Base-by-base conservation (phyloP, 2,797 vertebrate genomes). In the Halcyon badia region DNA sequence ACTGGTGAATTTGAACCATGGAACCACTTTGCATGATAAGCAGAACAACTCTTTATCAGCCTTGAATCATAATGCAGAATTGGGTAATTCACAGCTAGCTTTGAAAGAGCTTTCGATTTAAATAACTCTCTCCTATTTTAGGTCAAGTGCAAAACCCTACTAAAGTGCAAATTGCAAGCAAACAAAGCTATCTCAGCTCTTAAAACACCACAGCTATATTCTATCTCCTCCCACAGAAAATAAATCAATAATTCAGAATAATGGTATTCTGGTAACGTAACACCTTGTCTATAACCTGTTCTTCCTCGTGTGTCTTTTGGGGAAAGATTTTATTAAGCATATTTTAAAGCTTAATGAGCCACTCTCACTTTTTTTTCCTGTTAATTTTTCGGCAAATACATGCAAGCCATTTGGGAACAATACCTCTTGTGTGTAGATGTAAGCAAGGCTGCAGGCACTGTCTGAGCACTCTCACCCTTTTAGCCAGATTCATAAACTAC, bases 401-500 rank as follows among this genome's bases (percentile, higher is more conserved):
- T 24, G 11, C 64, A 77, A 92, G 31, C 14, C 35, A 54, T 64
- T 92, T 69, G 84, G 84, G 89, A 92, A 86, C 7, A 83, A 31
- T 28, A 75, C 16, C 8, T 31, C 49, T 80, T 57, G 9, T 48
- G 61, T 69, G 60, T 30, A 75, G 68, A 56, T 19, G 56, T 70
- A 76, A 91, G 65, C 24, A 69, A 94, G 71, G 26, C 61, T 68
- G 46, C 26, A n/a, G n/a, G 37, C 9, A 68, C 51, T 86, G 95
- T 64, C 51, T 82, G 57, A 87, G 64, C 65, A 79, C 65, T 39
- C 49, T 80, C 71, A 18, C 66, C 89, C 65, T 82, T 96, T 94
- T 78, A 93, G 30, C 76, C 25, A 90, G 81, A 89, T 96, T 96
- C 85, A 91, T 57, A 95, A 91, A 56, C 75, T 90, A 85, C 48